These are phyloP conservation scores for Drosophila repleta DNA, from an alignment of 1,140 invertebrate species.

Conservation along the genomic window DNA sequence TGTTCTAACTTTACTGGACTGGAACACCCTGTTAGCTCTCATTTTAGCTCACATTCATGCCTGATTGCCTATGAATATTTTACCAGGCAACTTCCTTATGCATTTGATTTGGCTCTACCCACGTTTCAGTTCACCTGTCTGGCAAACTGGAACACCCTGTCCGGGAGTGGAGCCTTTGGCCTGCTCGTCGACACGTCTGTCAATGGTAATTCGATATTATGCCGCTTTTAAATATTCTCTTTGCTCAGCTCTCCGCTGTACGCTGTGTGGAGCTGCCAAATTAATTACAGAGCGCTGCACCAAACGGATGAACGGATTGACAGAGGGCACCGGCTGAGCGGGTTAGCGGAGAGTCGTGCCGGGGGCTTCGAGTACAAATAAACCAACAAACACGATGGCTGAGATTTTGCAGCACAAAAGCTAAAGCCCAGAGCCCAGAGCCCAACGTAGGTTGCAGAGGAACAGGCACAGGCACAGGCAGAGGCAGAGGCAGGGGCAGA, in stretches of 20 bases:
- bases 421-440: constrained; percentile 4
- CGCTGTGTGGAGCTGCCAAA: constrained; percentile 67
- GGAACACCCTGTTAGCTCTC: neutral
- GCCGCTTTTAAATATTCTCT: constrained; percentile 73
- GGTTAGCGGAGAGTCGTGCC: neutral
- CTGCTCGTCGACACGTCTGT: constrained; percentile 43
- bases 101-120: neutral
- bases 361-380: constrained; percentile 33
- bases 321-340: neutral
- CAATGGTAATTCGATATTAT: constrained; percentile 77
- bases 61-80: constrained; percentile 1
- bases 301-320: constrained; percentile 58
- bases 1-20: neutral
- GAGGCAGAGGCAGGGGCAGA: neutral
- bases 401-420: constrained; percentile 42
- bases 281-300: constrained; percentile 79
- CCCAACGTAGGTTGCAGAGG: neutral
- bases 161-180: neutral
- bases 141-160: constrained; percentile 42
- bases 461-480: neutral
- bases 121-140: neutral
- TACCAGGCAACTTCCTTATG: neutral
- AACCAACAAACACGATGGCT: constrained; percentile 46
- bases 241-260: constrained; percentile 37
- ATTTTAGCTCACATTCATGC: neutral